phyloP scores from a whole-genome alignment of 2,797 vertebrate genomes.

The Gambelia wislizenii region DNA sequence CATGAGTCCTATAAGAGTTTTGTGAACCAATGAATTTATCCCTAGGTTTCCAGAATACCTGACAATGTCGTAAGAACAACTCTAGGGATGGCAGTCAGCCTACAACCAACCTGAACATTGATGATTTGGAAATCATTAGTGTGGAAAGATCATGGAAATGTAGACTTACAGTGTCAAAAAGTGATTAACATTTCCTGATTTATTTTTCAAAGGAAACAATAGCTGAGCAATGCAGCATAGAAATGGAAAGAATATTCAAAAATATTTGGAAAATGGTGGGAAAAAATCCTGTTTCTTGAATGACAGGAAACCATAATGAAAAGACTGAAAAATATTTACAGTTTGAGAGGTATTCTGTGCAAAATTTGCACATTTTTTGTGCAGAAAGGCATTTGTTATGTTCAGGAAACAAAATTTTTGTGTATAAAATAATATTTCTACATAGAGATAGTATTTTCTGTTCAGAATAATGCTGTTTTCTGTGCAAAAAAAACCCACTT shows the following conservation, averaged over 20 bases:
- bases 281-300: too few relatives aligned
- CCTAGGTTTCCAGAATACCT: slow-evolving; percentile 9
- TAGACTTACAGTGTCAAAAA: not conserved
- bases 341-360: too few relatives aligned
- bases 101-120: not conserved
- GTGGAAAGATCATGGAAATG: not conserved
- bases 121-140: not conserved
- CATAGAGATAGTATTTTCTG: too few relatives aligned
- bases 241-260: not conserved
- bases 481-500: too few relatives aligned
- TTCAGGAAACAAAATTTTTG: too few relatives aligned
- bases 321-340: too few relatives aligned
- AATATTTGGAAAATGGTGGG: too few relatives aligned
- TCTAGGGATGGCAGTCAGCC: not conserved
- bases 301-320: too few relatives aligned
- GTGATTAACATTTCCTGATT: not conserved
- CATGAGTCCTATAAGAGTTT: not conserved
- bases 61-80: not conserved
- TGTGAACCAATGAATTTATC: slow-evolving; percentile 13
- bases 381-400: too few relatives aligned
- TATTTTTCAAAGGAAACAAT: not conserved
- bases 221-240: not conserved
- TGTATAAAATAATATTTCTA: too few relatives aligned
- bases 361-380: too few relatives aligned
- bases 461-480: too few relatives aligned